A percentile compares a stretch with the other conserved stretches of the same genome.
phyloP scores from a whole-genome alignment of 2,113 vertebrate species.

The Addax nasomaculatus region DNA sequence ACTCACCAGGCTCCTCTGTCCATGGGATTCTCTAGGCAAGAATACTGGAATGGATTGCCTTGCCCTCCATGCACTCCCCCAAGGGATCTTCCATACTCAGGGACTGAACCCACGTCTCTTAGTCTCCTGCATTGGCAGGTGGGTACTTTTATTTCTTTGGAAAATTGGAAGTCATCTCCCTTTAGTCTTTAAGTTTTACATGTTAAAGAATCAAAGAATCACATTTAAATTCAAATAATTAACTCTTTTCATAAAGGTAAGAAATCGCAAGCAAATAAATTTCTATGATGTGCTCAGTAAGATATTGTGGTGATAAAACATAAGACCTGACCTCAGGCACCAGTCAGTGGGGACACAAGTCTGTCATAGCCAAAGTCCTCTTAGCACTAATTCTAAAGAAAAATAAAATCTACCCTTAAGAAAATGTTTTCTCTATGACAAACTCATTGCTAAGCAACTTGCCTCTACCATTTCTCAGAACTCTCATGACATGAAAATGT shows the following conservation, averaged over 20 bases:
- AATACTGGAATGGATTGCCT: not conserved
- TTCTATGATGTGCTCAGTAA: not conserved
- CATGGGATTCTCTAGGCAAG: not conserved
- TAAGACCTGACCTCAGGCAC: not conserved
- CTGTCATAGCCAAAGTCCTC: not conserved
- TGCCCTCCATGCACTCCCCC: not conserved
- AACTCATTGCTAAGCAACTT: not conserved
- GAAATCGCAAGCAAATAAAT: not conserved
- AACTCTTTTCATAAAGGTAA: not conserved
- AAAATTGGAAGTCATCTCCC: not conserved
- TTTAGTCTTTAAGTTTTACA: not conserved
- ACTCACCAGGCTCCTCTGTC: fast-evolving
- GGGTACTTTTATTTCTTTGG: not conserved
- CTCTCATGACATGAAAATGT: not conserved
- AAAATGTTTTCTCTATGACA: not conserved
- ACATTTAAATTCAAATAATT: conserved; percentile 24
- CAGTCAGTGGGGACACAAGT: not conserved
- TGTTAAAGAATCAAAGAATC: not conserved
- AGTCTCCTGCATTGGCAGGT: not conserved
- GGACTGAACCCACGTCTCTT: fast-evolving
- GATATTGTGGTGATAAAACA: not conserved
- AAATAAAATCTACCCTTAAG: not conserved
- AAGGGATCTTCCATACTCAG: not conserved
- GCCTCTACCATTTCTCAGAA: not conserved
- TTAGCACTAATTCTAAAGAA: not conserved